These are phyloP conservation scores for Centropus unirufus DNA, from an alignment of 2,113 vertebrate genomes.

Conservation along the genomic window DNA sequence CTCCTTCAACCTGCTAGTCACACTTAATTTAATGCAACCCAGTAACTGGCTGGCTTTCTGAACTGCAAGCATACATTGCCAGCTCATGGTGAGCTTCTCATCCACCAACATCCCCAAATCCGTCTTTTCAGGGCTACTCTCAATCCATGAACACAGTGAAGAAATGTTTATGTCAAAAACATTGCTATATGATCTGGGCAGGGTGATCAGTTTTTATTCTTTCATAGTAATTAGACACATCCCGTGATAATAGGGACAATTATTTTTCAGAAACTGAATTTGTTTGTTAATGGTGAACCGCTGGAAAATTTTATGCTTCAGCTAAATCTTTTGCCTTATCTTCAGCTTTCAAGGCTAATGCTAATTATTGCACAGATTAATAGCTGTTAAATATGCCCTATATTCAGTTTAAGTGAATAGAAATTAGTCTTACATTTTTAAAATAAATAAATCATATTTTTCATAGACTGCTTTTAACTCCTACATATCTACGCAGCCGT, in stretches of 20 bases:
- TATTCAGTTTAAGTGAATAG: conserved; percentile 57
- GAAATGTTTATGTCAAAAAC: conserved; percentile 6
- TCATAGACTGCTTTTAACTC: conserved; percentile 36
- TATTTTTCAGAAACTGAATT: conserved; percentile 61
- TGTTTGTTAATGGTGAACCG: conserved; percentile 57
- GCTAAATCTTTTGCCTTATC: conserved; percentile 64
- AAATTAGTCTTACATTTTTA: conserved; percentile 62
- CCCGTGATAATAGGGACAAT: conserved; percentile 30
- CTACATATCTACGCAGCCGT: neutral
- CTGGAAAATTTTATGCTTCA: conserved; percentile 42
- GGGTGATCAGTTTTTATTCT: neutral
- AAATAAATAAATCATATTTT: conserved; percentile 40
- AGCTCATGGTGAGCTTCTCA: too few species aligned
- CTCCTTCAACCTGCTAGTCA: too few species aligned
- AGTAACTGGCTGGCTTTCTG: too few species aligned
- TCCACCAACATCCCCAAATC: too few species aligned
- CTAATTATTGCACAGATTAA: conserved; percentile 68
- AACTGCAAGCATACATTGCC: too few species aligned
- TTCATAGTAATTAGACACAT: conserved; percentile 49
- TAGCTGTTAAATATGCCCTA: conserved; percentile 54
- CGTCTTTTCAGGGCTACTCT: too few species aligned
- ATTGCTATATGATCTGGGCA: neutral
- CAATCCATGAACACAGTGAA: neutral
- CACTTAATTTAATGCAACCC: too few species aligned
- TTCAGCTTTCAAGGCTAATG: conserved; percentile 62